Conservation (phyloP, 2,797 vertebrate genomes). For the Aplochiton taeniatus region DNA sequence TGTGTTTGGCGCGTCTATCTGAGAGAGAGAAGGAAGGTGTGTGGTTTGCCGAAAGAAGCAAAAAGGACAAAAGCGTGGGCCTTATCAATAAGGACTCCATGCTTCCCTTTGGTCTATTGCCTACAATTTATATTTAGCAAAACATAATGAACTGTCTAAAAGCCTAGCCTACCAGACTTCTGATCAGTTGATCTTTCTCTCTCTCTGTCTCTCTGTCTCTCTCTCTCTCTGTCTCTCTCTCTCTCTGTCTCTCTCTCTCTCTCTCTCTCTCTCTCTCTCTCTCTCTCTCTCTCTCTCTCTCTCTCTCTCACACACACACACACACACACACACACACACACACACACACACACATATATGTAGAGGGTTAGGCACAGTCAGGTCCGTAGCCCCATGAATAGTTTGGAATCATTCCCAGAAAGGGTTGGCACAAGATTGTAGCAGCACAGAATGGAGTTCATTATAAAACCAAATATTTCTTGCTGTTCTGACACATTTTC, state of each 20-base stretch:
- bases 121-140: constrained; percentile 51
- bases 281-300: constrained; percentile 1
- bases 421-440: neutral
- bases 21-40: constrained; percentile 45
- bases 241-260: neutral
- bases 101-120: constrained; percentile 54
- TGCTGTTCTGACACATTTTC: no score
- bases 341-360: neutral
- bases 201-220: neutral
- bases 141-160: constrained; percentile 28
- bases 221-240: neutral
- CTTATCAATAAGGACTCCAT: constrained; percentile 69
- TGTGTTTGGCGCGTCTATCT: constrained; percentile 56
- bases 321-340: constrained; percentile 12
- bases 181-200: constrained; percentile 1
- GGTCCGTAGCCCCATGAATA: neutral
- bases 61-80: constrained; percentile 64
- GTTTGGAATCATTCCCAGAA: neutral
- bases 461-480: no score
- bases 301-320: neutral
- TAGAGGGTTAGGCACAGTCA: neutral
- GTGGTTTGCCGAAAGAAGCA: constrained; percentile 59
- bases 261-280: no score
- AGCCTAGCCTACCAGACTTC: constrained; percentile 37
- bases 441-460: neutral